Evolutionary conservation across 2,113 vertebrate species (phyloP), one percentile per base, ranked within the genome.

Genomic region (Apaloderma vittatum): DNA sequence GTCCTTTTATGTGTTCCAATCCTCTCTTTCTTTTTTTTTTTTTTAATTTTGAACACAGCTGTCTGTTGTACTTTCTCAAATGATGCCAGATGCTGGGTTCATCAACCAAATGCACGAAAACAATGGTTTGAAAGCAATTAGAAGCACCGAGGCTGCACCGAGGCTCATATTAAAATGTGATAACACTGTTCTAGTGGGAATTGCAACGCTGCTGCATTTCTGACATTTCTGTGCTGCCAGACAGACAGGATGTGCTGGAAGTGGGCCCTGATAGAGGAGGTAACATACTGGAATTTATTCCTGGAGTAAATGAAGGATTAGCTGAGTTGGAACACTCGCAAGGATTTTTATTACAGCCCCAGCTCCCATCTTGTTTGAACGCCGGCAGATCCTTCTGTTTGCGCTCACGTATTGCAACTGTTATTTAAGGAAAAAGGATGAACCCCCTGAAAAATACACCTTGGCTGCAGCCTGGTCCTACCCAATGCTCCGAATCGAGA

Each of bases 71-170:
- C 95, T 97, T 96, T 96, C 96, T 91, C 98, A 96, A 97, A 97
- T 93, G 96, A 97, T 59, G 97, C 98, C 98, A 98, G 98, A 97
- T 98, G 98, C 96, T 93, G 96, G 93, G 97, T 98, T 98, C 98
- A 98, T 97, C 94, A 98, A 96, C 97, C 96, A 93, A 97, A 98
- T 58, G 93, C 97, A 96, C 66, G 87, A 88, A 97, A 97, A 98
- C 98, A 98, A 98, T 96, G 98, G 90, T 78, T 62, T 96, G 96
- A 96, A 98, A 98, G 98, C 98, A 98, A 98, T 98, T 97, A 98
- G 93, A 96, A 93, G 96, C 92, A 74, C 92, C 23, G 57, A 97
- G 98, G 97, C 98, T 95, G 96, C 95, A 80, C 91, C 5, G 72
- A 96, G 93, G 93, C 98, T 94, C 97, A 52, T 97, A 98, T 98